A percentile compares a stretch with the other conserved stretches of the same genome.
Evolutionary conservation across 2,888 invertebrate species (phyloP).

Genomic region (Nycteola revayana): DNA sequence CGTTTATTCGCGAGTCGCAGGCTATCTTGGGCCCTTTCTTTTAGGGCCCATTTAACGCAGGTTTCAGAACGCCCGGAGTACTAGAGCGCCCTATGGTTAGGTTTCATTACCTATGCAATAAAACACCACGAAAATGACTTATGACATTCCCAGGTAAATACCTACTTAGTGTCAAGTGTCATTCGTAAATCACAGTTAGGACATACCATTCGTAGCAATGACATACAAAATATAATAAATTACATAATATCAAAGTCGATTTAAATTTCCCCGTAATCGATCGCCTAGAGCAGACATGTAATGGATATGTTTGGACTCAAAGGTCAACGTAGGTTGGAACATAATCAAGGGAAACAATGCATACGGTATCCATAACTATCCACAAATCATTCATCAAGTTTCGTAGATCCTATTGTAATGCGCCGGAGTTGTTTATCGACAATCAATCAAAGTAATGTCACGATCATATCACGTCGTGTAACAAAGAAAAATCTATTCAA

Average conservation of each 20-base stretch:
- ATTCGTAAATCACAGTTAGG: too few relatives aligned
- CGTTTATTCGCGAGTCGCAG: too few relatives aligned
- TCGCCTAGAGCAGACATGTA: conserved; percentile 22
- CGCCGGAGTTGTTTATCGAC: conserved; percentile 18
- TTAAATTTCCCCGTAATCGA: conserved; percentile 7
- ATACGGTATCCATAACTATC: conserved; percentile 1
- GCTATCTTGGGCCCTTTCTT: too few relatives aligned
- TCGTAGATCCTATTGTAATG: conserved; percentile 27
- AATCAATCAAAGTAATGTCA: conserved; percentile 19
- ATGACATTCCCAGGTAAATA: too few relatives aligned
- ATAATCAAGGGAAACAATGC: conserved; percentile 21
- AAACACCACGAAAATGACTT: too few relatives aligned
- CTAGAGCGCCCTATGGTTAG: too few relatives aligned
- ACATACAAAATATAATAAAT: background rate
- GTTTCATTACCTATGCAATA: too few relatives aligned
- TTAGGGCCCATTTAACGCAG: too few relatives aligned
- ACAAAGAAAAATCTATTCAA: conserved; percentile 4
- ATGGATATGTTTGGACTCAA: conserved; percentile 19
- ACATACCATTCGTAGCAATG: too few relatives aligned
- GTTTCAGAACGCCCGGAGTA: too few relatives aligned
- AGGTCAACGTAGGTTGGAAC: conserved; percentile 18
- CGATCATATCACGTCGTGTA: background rate
- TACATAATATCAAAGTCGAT: conserved; percentile 7
- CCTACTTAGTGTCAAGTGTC: too few relatives aligned
- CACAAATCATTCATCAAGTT: conserved; percentile 36